Conservation (phyloP, 2,113 vertebrate species). For the Uropsilus gracilis region DNA sequence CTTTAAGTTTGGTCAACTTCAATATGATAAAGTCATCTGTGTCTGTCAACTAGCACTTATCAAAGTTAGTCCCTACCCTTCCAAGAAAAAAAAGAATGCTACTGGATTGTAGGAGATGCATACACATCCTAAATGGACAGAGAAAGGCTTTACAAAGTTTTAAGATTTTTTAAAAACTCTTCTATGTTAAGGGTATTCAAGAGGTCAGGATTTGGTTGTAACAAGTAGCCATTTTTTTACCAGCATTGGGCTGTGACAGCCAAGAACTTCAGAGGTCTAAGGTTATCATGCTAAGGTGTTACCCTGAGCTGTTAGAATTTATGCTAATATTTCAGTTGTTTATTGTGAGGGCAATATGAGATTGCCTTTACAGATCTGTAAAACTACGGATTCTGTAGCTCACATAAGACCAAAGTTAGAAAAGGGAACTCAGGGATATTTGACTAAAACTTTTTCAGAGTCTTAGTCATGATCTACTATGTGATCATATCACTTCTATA, state of each 20-base stretch:
- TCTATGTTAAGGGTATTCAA: not conserved
- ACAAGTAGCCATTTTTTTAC: not conserved
- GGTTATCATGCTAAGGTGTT: not conserved
- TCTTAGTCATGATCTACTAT: not conserved
- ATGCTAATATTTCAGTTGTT: not conserved
- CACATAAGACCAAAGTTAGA: not conserved
- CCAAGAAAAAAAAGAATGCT: not conserved
- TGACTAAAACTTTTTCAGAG: not conserved
- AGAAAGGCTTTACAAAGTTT: not conserved
- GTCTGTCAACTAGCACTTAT: not conserved
- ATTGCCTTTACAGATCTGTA: too few relatives aligned
- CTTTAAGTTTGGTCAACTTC: not conserved
- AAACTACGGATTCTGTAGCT: not conserved
- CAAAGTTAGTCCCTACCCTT: not conserved
- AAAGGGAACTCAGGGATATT: not conserved
- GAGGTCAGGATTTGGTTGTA: not conserved
- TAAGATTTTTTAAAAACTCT: not conserved
- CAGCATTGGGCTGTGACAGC: not conserved
- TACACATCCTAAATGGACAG: not conserved
- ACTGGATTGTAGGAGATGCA: not conserved
- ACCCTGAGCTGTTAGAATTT: not conserved
- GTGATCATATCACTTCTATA: not conserved
- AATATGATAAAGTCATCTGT: not conserved
- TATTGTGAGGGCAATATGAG: not conserved
- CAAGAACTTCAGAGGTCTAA: not conserved